Conservation (phyloP, 2,797 vertebrate genomes). For the Pachyuromys duprasi region DNA sequence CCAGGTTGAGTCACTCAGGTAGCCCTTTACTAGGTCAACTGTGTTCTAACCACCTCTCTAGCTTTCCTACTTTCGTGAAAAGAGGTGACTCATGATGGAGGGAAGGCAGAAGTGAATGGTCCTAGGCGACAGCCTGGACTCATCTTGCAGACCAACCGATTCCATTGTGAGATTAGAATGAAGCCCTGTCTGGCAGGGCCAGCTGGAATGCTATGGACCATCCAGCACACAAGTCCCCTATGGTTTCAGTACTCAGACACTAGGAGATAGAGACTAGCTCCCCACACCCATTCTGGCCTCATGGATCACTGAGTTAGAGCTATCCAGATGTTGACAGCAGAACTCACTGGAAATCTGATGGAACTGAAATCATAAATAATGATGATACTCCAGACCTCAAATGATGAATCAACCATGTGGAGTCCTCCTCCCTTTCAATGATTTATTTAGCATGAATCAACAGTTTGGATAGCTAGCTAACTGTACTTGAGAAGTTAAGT, state of each 20-base stretch:
- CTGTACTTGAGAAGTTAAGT: slow-evolving; percentile 62
- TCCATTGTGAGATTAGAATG: neutral
- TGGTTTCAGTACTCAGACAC: neutral
- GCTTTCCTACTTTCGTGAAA: neutral
- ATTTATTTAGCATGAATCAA: slow-evolving; percentile 68
- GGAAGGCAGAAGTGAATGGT: neutral
- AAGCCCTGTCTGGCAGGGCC: neutral
- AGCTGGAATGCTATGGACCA: neutral
- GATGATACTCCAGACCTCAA: slow-evolving; percentile 64
- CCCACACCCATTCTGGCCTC: neutral
- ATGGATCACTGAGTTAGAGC: slow-evolving; percentile 43
- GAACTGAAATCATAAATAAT: slow-evolving; percentile 76
- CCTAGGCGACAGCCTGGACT: neutral
- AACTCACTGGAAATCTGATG: slow-evolving; percentile 65
- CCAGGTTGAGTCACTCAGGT: neutral
- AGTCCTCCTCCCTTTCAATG: slow-evolving; percentile 45
- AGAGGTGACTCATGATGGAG: neutral
- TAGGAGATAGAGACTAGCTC: slow-evolving; percentile 29
- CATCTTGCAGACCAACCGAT: neutral
- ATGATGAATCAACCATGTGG: slow-evolving; percentile 59
- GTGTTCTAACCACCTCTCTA: slow-evolving; percentile 25
- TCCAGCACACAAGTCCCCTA: neutral
- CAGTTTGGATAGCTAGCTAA: slow-evolving; percentile 50
- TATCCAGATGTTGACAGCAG: slow-evolving; percentile 69
- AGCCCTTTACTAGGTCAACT: neutral